phyloP scores from a whole-genome alignment of 2,113 vertebrate species.

The Marmota flaviventris region DNA sequence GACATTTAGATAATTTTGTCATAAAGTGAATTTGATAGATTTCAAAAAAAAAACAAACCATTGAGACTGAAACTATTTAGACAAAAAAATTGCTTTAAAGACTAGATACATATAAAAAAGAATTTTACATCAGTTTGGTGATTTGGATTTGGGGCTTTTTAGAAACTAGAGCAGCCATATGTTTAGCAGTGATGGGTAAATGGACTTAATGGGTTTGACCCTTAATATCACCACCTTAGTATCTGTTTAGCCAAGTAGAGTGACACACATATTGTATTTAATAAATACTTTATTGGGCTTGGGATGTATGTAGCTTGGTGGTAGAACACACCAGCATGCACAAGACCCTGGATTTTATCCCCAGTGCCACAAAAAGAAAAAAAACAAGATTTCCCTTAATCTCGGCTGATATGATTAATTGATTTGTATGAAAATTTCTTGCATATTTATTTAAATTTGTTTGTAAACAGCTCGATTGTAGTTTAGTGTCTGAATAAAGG shows the following conservation, averaged over 20 bases:
- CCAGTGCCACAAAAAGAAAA: background rate
- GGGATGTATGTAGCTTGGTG: background rate
- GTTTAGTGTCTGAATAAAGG: background rate
- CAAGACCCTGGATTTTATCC: background rate
- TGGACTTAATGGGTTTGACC: background rate
- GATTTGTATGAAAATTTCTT: background rate
- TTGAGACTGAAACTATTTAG: background rate
- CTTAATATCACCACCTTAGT: background rate
- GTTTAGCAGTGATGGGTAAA: background rate
- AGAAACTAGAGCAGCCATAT: background rate
- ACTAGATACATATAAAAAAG: background rate
- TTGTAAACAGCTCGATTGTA: background rate
- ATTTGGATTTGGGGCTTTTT: background rate
- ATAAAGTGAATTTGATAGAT: constrained; percentile 32
- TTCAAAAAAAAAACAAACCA: constrained; percentile 1
- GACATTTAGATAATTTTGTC: constrained; percentile 36
- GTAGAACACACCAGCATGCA: background rate
- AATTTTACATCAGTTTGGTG: background rate
- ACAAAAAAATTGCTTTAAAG: background rate
- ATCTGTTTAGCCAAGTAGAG: background rate
- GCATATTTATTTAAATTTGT: background rate
- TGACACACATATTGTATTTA: background rate
- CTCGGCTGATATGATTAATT: background rate
- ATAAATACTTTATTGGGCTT: background rate
- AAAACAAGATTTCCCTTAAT: background rate